Evolutionary conservation across 1,140 invertebrate species (phyloP), one percentile per base, ranked within the genome.

Genomic region (Halictus rubicundus): DNA sequence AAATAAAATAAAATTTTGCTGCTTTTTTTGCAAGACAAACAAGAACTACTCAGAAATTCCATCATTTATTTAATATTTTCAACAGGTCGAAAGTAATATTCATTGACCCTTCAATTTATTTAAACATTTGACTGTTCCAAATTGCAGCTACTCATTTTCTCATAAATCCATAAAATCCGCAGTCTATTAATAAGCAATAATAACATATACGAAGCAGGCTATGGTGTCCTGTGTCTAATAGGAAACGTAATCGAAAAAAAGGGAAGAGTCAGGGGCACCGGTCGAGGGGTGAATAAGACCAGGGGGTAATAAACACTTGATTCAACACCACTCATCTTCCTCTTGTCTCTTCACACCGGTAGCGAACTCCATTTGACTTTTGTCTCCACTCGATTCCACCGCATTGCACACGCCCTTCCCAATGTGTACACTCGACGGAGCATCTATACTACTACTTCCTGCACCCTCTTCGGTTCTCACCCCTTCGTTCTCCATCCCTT

Each of bases 371-470:
- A 83, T 86, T 86, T 86, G 81, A 86, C 85, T 86, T 86, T 86
- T 81, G 77, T 46, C 69, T 86, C 77, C 72, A 86, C 84, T 86
- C 85, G 77, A 86, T 86, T 86, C 81, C 81, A 80, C 84, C 84
- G 85, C 85, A 86, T 86, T 86, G 77, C 85, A 86, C 85, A 79
- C 84, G 80, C 84, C 76, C 84, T 66, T 77, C 59, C 59, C 77
- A 61, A 80, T 80, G 64, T 71, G 69, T 74, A 86, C 85, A 86
- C 77, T 86, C 57, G 77, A 76, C n/a, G 70, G 85, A 80, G 27
- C 81, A 69, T 80, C 72, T 75, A 78, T 78, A 32, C 71, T 78
- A 32, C 71, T 23, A 66, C 63, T 68, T 71, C 64, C 42, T 68
- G 52, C 27, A 25, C 23, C 61, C 37, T 19, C 14, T 54, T 32